Conservation (phyloP, 2,113 vertebrate species). For the Cairina moschata region DNA sequence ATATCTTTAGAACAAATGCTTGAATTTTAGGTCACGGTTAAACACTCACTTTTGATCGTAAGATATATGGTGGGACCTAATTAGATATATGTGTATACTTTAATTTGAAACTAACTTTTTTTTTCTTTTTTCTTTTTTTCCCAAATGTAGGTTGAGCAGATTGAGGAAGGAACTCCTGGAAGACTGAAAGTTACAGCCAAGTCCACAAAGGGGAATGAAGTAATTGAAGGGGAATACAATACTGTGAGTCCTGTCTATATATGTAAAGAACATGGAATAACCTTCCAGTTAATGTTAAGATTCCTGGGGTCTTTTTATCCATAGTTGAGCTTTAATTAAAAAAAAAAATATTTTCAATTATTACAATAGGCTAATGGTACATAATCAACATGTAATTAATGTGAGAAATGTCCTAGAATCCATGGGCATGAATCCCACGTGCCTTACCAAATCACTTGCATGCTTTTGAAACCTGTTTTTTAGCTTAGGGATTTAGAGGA, state of each 20-base stretch:
- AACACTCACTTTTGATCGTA: neutral
- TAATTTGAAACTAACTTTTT: neutral
- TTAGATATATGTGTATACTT: neutral
- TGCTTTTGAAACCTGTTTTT: neutral
- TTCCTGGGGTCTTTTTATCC: neutral
- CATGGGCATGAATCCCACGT: neutral
- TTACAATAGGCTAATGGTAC: neutral
- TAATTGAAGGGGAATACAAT: conserved; percentile 79
- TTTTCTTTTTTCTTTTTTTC: fast-evolving
- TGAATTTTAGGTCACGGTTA: neutral
- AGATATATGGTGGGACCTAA: neutral
- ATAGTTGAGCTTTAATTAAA: neutral
- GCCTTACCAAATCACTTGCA: neutral
- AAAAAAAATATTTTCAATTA: neutral
- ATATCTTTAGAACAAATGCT: neutral
- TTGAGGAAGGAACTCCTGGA: conserved; percentile 78
- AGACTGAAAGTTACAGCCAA: conserved; percentile 75
- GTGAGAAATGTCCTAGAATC: neutral
- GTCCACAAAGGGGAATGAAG: conserved; percentile 57
- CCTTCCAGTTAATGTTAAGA: neutral
- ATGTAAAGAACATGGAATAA: neutral
- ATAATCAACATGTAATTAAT: neutral
- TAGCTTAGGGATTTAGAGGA: neutral
- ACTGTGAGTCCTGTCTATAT: conserved; percentile 75
- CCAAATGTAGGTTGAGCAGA: conserved; percentile 76